Evolutionary conservation across 1,140 invertebrate species (phyloP).

Genomic region (Dendrolimus kikuchii): DNA sequence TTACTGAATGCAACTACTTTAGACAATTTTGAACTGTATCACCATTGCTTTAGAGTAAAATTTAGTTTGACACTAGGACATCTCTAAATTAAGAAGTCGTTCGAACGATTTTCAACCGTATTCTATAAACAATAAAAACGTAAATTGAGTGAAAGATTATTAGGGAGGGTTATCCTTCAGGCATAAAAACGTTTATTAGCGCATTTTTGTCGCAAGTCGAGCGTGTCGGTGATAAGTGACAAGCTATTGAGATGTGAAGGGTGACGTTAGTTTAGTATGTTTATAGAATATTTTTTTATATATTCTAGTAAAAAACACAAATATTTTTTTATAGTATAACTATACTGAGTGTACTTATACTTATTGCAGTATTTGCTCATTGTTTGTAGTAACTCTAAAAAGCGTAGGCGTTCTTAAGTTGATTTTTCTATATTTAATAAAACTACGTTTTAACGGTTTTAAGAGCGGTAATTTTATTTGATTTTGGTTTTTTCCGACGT

Average conservation of each 20-base stretch:
- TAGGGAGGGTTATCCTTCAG: constrained; percentile 15
- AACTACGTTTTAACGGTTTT: no score
- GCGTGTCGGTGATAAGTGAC: constrained; percentile 48
- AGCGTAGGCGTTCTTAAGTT: no score
- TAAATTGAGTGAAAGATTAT: constrained; percentile 10
- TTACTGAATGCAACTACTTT: neutral
- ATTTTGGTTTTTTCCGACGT: no score
- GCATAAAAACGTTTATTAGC: constrained; percentile 57
- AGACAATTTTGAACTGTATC: constrained; percentile 4
- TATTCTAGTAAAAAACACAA: no score
- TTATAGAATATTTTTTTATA: no score
- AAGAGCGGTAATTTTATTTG: no score
- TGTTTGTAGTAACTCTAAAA: no score
- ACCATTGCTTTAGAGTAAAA: constrained; percentile 7
- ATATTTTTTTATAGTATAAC: no score
- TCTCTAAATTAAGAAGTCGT: no score
- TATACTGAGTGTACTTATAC: no score
- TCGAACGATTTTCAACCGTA: constrained; percentile 1
- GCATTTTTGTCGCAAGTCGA: constrained; percentile 40
- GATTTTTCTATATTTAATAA: no score
- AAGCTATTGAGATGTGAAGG: constrained; percentile 39
- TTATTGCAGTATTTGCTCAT: no score
- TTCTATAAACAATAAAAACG: neutral
- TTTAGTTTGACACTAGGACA: constrained; percentile 2
- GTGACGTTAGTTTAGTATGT: constrained; percentile 5